A percentile compares a stretch with the other conserved stretches of the same genome.
Evolutionary conservation across 2,888 invertebrate genomes (phyloP).

Genomic region (Rhagophthalmus giganteus): DNA sequence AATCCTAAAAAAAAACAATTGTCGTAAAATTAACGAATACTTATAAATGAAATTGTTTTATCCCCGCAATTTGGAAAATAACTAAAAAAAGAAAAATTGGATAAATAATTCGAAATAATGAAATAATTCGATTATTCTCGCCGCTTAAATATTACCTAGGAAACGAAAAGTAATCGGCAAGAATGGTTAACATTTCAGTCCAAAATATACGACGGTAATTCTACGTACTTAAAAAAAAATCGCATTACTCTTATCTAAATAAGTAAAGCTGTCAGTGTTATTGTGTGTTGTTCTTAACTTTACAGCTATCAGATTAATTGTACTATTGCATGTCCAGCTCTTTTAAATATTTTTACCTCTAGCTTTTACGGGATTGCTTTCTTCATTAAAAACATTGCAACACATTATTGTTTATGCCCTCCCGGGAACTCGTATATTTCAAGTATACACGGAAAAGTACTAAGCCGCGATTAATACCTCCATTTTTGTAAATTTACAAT

Average conservation of each 20-base stretch:
- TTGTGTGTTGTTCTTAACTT: conserved; percentile 32
- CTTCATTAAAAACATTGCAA: conserved; percentile 34
- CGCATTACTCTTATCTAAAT: conserved; percentile 28
- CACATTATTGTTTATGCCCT: conserved; percentile 27
- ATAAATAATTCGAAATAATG: too few relatives aligned
- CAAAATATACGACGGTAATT: conserved; percentile 21
- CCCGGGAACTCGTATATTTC: conserved; percentile 20
- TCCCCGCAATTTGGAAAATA: too few relatives aligned
- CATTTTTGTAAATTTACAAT: conserved; percentile 20
- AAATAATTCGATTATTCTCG: too few relatives aligned
- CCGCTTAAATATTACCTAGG: too few relatives aligned
- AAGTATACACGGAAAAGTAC: conserved; percentile 26
- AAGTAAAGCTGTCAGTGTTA: conserved; percentile 31
- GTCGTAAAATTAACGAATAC: too few relatives aligned
- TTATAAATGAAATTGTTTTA: too few relatives aligned
- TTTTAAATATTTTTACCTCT: conserved; percentile 38
- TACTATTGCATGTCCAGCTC: conserved; percentile 40
- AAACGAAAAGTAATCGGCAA: conserved; percentile 16
- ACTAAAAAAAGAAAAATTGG: too few relatives aligned
- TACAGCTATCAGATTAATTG: conserved; percentile 43
- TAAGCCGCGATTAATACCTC: conserved; percentile 25
- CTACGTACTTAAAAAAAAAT: conserved; percentile 26
- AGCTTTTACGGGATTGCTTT: conserved; percentile 38
- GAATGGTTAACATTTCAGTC: conserved; percentile 14
- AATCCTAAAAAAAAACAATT: too few relatives aligned